Base-by-base conservation (phyloP, 1,140 invertebrate species). In the Drosophila funebris region DNA sequence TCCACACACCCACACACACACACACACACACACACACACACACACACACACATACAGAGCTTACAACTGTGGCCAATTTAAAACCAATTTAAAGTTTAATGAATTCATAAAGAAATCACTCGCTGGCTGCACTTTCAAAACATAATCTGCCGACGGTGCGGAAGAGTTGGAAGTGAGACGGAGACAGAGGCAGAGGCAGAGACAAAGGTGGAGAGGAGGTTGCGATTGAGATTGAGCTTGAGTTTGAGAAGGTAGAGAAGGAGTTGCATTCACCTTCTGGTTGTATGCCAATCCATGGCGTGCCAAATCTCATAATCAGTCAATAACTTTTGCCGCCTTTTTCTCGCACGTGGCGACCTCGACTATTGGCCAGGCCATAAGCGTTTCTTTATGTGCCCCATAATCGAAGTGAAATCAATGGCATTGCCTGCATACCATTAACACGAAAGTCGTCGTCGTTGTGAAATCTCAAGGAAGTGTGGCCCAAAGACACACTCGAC, bases 11-110 rank as follows among this genome's bases (percentile, higher is more conserved):
- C 33, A 41, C n/a, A 29, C 18, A 11, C 14, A 33, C 27, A 11
- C 31, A 33, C 24, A 39, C 43, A 24, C 31, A 50, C 18, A 24
- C 44, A 50, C 27, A 52, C 82, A 62, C 75, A 87, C 16, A 18
- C 31, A 36, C 27, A 52, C 33, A 52, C 44, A 58, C 31, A 50
- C 41, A 46, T 18, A 33, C 27, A 11, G 20, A 33, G 53, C 29
- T 22, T 56, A 71, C 56, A 72, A 68, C 53, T 61, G 72, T 61
- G 70, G 83, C 83, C 83, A 87, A 87, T 87, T 87, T 87, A 87
- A 87, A 87, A 88, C 83, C 83, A 88, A 87, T 87, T 87, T 87
- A 88, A 88, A 87, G 83, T 87, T 87, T 87, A 87, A 87, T 87
- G 83, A 87, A 87, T 87, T 87, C 83, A 87, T 87, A 87, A 87